These are phyloP conservation scores for Stenchaetothrips biformis DNA, from an alignment of 2,888 invertebrate species.

Conservation along the genomic window DNA sequence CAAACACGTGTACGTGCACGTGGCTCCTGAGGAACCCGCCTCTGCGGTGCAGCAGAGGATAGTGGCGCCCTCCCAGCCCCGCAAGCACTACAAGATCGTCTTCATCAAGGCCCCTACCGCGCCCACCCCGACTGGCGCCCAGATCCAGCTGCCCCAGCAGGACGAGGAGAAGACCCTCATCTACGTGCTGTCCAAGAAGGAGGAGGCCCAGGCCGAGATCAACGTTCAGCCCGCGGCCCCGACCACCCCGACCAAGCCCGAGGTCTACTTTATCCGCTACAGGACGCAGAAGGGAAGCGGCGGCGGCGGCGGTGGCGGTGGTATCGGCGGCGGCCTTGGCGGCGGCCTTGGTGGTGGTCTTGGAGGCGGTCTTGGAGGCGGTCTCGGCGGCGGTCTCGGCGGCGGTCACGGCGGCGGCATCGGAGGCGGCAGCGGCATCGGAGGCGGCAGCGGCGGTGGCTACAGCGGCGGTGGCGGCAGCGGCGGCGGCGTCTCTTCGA, in stretches of 20 bases:
- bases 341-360: not conserved
- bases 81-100: conserved; percentile 38
- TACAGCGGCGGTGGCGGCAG: not conserved
- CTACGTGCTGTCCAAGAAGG: conserved; percentile 32
- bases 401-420: conserved; percentile 1
- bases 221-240: conserved; percentile 26
- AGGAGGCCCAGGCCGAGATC: conserved; percentile 26
- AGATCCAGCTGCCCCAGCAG: conserved; percentile 22
- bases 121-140: conserved; percentile 32
- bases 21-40: conserved; percentile 41
- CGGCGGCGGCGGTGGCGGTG: conserved; percentile 7
- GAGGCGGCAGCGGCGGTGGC: not conserved
- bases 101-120: conserved; percentile 35
- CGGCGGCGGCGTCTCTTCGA: not conserved
- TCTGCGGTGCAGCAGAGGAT: conserved; percentile 5
- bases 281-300: conserved; percentile 25
- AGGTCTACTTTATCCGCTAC: conserved; percentile 27
- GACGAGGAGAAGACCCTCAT: too few relatives aligned
- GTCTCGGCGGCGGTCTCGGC: not conserved
- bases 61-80: conserved; percentile 34
- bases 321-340: not conserved
- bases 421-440: not conserved
- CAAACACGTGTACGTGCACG: conserved; percentile 45
- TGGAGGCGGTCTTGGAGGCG: not conserved
- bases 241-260: conserved; percentile 28